Evolutionary conservation across 1,140 invertebrate genomes (phyloP).

Genomic region (Drosophila subobscura): DNA sequence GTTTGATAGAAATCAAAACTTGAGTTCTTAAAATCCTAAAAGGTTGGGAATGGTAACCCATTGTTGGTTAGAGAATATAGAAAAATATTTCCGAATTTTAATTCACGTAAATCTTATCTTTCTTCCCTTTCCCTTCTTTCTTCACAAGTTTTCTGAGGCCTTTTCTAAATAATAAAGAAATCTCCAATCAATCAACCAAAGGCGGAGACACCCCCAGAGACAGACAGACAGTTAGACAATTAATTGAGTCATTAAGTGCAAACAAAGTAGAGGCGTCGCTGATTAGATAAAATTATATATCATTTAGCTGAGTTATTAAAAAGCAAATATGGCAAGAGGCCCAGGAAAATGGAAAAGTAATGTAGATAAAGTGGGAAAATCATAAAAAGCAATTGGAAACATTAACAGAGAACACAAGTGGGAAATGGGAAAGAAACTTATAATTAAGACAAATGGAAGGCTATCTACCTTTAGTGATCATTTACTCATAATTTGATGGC

Average conservation of each 20-base stretch:
- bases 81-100: too few relatives aligned
- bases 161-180: constrained; percentile 41
- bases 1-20: too few relatives aligned
- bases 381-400: neutral
- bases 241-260: constrained; percentile 72
- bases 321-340: constrained; percentile 23
- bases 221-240: constrained; percentile 37
- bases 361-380: neutral
- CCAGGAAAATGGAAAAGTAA: neutral
- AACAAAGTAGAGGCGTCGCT: constrained; percentile 47
- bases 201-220: constrained; percentile 12
- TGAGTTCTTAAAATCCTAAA: too few relatives aligned
- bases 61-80: too few relatives aligned
- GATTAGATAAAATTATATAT: constrained; percentile 69
- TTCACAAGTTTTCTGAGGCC: neutral
- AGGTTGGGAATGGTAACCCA: too few relatives aligned
- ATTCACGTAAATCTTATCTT: neutral
- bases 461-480: too few relatives aligned
- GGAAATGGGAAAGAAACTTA: too few relatives aligned
- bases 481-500: too few relatives aligned
- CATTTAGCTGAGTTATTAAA: constrained; percentile 50
- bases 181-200: constrained; percentile 46
- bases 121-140: neutral
- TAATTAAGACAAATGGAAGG: too few relatives aligned
- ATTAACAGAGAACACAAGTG: too few relatives aligned